Conservation (phyloP, 2,797 vertebrate species). For the Sebastes steindachneri region DNA sequence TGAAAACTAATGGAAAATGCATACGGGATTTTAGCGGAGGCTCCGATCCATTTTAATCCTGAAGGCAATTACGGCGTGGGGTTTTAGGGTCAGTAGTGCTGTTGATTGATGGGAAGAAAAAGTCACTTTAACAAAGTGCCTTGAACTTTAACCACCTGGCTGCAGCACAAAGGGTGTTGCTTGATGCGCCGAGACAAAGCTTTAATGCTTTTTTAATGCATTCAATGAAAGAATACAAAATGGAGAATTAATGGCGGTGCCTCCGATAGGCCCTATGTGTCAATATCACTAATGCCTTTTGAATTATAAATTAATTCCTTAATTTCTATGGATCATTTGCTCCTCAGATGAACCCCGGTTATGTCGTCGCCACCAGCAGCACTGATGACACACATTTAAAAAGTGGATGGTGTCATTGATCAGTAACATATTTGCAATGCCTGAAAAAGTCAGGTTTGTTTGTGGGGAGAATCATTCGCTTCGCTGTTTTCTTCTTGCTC, state of each 20-base stretch:
- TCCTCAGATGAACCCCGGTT: conserved; percentile 16
- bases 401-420: conserved; percentile 64
- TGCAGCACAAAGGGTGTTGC: conserved; percentile 62
- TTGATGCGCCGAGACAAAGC: conserved; percentile 56
- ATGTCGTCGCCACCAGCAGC: conserved; percentile 3
- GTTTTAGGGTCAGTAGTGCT: conserved; percentile 83
- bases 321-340: conserved; percentile 67
- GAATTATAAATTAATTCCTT: conserved; percentile 61
- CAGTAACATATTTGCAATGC: conserved; percentile 65
- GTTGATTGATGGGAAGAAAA: conserved; percentile 83
- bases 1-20: conserved; percentile 81
- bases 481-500: conserved; percentile 63
- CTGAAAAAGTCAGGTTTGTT: conserved; percentile 71
- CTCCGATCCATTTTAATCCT: conserved; percentile 85
- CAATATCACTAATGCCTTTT: conserved; percentile 62
- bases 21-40: conserved; percentile 72
- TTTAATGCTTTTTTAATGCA: conserved; percentile 72
- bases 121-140: conserved; percentile 79
- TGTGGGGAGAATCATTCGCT: conserved; percentile 65
- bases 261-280: conserved; percentile 57
- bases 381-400: conserved; percentile 19
- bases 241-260: conserved; percentile 67
- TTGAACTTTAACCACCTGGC: conserved; percentile 78
- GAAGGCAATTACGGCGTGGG: conserved; percentile 83
- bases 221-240: conserved; percentile 67